Evolutionary conservation across 2,888 invertebrate genomes (phyloP).

Genomic region (Crocallis elinguaria): DNA sequence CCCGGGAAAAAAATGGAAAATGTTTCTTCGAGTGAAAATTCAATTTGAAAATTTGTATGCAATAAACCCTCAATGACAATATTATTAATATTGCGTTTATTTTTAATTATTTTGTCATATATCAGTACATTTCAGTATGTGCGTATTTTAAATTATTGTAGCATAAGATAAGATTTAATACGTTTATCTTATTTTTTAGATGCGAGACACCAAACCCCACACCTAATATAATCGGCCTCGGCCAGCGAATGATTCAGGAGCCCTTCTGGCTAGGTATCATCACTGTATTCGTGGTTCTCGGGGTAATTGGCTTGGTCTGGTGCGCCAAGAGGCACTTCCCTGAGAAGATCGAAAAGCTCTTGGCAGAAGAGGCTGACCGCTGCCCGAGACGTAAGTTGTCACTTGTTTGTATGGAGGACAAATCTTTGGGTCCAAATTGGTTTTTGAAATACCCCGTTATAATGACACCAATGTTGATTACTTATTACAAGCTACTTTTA

Average conservation of each 20-base stretch:
- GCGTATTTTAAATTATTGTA: no score
- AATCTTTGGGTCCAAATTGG: constrained; percentile 62
- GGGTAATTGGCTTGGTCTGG: constrained; percentile 91
- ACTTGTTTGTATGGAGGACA: constrained; percentile 50
- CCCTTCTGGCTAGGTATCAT: constrained; percentile 96
- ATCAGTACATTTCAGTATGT: no score
- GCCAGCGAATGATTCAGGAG: constrained; percentile 93
- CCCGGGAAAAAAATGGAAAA: no score
- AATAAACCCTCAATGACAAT: no score
- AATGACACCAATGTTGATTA: no score
- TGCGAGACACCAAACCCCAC: constrained; percentile 89
- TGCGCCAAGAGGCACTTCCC: constrained; percentile 94
- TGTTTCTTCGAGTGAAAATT: no score
- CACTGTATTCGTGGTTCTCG: constrained; percentile 92
- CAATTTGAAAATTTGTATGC: no score
- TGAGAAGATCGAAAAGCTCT: constrained; percentile 92
- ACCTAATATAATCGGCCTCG: constrained; percentile 82
- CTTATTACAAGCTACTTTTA: neutral
- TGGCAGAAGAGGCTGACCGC: constrained; percentile 91
- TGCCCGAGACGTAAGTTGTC: constrained; percentile 87
- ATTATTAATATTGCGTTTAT: no score
- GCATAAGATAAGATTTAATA: no score
- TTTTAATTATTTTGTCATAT: no score
- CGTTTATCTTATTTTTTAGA: no score
- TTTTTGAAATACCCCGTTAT: neutral